Conservation (phyloP, 2,888 invertebrate genomes). For the Cheilosia vernalis region DNA sequence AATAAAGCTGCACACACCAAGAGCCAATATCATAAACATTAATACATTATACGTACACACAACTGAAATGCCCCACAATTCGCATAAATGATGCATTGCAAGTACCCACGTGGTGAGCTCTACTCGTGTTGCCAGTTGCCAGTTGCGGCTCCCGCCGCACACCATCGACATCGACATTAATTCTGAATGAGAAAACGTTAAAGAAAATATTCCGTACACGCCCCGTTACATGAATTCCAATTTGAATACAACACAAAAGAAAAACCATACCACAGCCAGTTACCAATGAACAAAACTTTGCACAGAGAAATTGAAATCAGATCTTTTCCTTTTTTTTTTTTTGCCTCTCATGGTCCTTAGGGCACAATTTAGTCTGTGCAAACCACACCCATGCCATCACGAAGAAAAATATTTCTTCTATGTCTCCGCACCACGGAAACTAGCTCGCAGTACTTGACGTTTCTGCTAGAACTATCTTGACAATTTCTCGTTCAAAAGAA, state of each 20-base stretch:
- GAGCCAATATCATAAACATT: background rate
- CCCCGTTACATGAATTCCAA: conserved; percentile 22
- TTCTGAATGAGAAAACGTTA: background rate
- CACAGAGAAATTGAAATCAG: conserved; percentile 5
- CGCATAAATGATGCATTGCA: background rate
- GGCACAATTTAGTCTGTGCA: conserved; percentile 26
- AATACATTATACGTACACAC: no score
- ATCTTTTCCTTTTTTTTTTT: conserved; percentile 8
- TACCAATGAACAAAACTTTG: background rate
- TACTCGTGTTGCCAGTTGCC: background rate
- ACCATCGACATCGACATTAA: background rate
- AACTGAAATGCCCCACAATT: background rate
- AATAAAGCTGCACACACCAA: background rate
- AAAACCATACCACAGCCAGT: background rate
- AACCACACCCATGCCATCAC: conserved; percentile 13
- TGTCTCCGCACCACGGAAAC: background rate
- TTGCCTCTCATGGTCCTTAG: background rate
- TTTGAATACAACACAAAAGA: background rate
- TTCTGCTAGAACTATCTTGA: conserved; percentile 12
- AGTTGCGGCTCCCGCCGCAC: background rate
- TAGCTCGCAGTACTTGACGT: background rate
- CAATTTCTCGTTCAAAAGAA: conserved; percentile 7
- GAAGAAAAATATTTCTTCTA: background rate
- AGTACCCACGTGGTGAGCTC: background rate
- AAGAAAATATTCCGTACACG: conserved; percentile 22